Base-by-base conservation (phyloP, 2,113 vertebrate genomes). In the Phocoena sinus region DNA sequence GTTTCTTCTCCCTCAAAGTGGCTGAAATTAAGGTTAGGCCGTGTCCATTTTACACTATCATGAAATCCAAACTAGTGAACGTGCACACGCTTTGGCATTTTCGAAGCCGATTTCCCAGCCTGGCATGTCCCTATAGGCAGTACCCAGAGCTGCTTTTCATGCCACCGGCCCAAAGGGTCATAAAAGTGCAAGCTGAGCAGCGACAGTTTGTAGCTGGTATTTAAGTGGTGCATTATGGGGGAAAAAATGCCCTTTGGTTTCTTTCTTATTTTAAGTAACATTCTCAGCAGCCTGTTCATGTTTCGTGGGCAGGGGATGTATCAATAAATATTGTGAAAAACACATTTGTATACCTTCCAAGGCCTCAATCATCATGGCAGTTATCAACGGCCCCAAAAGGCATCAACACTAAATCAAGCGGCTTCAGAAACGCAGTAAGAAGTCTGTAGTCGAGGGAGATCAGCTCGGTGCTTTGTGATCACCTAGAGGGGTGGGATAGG, bases 391-490 rank as follows among this genome's bases (percentile, higher is more conserved):
- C 93, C 91, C 96, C 82, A 26, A 77, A 83, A 97, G 90, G 5
- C 73, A 41, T 87, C 50, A 33, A 26, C 62, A 96, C 60, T 95
- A 82, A 96, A 85, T 97, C 94, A 58, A 14, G 21, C 1, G 65
- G 65, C 80, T 82, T 97, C 95, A 95, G 89, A 87, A 86, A 90
- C 74, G 88, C 79, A 96, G 62, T 85, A 89, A 47, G 91, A 95
- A 95, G 97, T 95, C 97, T 87, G 33, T 2, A 70, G 70, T 58
- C 1, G 3, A 88, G 31, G 44, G 44, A 47, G 44, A 47, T 47
- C 44, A 47, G 44, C 44, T 47, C 44, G 44, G 44, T 47, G 44
- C 44, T 47, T 47, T 47, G 44, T 47, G 44, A 47, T 2, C 44
- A 11, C 44, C 44, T 44, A 10, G 44, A 0, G 44, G 44, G 44